Percentiles rank a stretch among this genome's conserved stretches.
Conservation (phyloP, 2,113 vertebrate genomes). For the Colossoma macropomum region DNA sequence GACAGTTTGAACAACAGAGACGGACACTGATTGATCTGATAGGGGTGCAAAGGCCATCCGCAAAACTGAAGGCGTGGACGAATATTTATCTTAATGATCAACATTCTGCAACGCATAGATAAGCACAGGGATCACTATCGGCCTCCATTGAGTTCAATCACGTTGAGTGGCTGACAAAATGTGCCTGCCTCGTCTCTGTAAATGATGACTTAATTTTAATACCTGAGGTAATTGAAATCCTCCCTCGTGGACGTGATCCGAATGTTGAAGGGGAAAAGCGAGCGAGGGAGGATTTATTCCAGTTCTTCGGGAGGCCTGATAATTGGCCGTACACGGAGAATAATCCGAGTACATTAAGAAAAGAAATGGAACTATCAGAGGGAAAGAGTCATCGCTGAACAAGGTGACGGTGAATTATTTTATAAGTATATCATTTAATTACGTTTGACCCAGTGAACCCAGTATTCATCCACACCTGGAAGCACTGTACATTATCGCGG, state of each 20-base stretch:
- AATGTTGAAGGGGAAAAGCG: neutral
- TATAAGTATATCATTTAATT: constrained; percentile 12
- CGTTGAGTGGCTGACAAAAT: constrained; percentile 21
- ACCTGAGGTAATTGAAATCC: constrained; percentile 40
- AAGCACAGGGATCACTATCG: neutral
- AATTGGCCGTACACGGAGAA: constrained; percentile 15
- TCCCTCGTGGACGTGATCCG: constrained; percentile 12
- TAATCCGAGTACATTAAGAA: constrained; percentile 18
- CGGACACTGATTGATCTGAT: neutral
- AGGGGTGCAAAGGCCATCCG: neutral
- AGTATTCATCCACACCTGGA: neutral
- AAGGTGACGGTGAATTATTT: constrained; percentile 18
- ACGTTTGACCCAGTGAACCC: neutral
- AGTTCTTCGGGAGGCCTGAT: neutral
- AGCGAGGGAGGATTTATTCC: neutral
- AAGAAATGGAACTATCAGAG: constrained; percentile 12
- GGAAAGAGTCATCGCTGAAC: neutral
- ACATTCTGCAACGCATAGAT: constrained; percentile 1
- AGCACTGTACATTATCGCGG: neutral
- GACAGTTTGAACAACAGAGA: neutral
- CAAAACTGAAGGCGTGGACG: neutral
- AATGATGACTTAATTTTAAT: constrained; percentile 43
- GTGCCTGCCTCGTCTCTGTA: constrained; percentile 25
- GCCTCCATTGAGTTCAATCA: constrained; percentile 22
- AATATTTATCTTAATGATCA: constrained; percentile 19